Evolutionary conservation across 1,140 invertebrate genomes (phyloP).

Genomic region (Nylanderia fulva): DNA sequence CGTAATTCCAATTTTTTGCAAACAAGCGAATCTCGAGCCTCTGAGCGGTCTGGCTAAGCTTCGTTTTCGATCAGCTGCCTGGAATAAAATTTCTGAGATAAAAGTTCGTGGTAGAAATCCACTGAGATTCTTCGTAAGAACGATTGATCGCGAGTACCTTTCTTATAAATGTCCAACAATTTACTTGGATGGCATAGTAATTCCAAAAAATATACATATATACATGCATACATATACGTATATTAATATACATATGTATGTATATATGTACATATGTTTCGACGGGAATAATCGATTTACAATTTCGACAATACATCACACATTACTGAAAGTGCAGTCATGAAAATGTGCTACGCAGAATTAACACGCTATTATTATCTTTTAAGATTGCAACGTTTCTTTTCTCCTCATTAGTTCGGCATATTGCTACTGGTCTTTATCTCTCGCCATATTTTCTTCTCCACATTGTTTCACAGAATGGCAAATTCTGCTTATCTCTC

Average conservation of each 20-base stretch:
- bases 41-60: too few relatives aligned
- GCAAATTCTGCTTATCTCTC: slow-evolving; percentile 1
- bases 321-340: slow-evolving; percentile 56
- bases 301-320: slow-evolving; percentile 29
- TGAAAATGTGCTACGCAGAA: slow-evolving; percentile 63
- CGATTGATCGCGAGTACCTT: too few relatives aligned
- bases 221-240: too few relatives aligned
- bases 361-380: slow-evolving; percentile 68
- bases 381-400: slow-evolving; percentile 59
- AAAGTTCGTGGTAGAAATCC: too few relatives aligned
- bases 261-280: not conserved
- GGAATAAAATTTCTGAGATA: too few relatives aligned
- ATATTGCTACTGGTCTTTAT: slow-evolving; percentile 70
- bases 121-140: too few relatives aligned
- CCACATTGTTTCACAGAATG: slow-evolving; percentile 45
- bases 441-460: slow-evolving; percentile 18
- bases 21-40: not conserved
- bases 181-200: slow-evolving; percentile 68
- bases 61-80: too few relatives aligned
- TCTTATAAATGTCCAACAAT: too few relatives aligned
- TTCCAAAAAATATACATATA: slow-evolving; percentile 35
- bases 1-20: slow-evolving; percentile 16
- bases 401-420: slow-evolving; percentile 64
- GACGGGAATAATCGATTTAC: slow-evolving; percentile 51
- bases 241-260: not conserved